These are phyloP conservation scores for Zele albiditarsus DNA, from an alignment of 2,888 invertebrate species.

Conservation along the genomic window DNA sequence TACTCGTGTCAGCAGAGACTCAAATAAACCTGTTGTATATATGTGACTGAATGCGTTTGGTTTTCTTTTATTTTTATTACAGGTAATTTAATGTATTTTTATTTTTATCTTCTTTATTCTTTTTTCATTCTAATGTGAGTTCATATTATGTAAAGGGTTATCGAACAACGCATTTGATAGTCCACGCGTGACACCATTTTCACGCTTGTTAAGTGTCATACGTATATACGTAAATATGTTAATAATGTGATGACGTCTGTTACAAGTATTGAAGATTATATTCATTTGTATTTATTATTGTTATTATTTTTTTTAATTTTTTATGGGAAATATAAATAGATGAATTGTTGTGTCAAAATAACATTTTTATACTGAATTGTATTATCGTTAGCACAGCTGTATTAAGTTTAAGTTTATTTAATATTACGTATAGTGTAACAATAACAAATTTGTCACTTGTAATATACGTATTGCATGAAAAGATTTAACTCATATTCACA, in stretches of 20 bases:
- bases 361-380: no score
- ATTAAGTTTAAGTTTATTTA: no score
- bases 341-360: background rate
- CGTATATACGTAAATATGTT: background rate
- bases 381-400: no score
- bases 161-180: background rate
- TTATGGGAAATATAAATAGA: background rate
- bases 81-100: background rate
- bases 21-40: background rate
- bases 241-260: conserved; percentile 40
- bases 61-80: background rate
- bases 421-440: no score
- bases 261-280: conserved; percentile 49
- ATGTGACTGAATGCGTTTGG: background rate
- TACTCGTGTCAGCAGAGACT: background rate
- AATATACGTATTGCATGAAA: no score
- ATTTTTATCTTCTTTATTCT: background rate
- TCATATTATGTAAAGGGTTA: background rate
- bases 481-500: no score
- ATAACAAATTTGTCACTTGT: no score
- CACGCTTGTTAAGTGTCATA: conserved; percentile 48
- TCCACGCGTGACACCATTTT: conserved; percentile 61
- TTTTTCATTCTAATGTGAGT: background rate
- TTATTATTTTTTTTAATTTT: background rate
- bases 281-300: conserved; percentile 17